phyloP scores from a whole-genome alignment of 64 coral and sea anemone genomes.

The Actinia tenebrosa region DNA sequence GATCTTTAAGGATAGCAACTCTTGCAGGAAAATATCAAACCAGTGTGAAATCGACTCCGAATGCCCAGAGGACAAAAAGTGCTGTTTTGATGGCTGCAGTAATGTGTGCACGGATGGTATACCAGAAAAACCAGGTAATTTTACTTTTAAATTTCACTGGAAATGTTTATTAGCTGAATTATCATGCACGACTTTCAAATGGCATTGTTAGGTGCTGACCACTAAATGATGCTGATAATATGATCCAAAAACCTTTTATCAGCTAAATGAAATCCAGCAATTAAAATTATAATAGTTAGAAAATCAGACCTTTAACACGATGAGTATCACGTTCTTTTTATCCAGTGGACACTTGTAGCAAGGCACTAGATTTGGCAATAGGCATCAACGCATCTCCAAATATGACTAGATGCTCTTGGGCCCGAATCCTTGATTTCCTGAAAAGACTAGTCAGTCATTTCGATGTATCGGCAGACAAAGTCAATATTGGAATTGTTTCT shows the following conservation, averaged over 20 bases:
- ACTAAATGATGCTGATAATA: too few relatives aligned
- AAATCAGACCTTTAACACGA: not conserved
- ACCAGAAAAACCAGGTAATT: not conserved
- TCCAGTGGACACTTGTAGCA: slow-evolving; percentile 4
- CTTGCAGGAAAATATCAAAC: not conserved
- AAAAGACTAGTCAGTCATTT: not conserved
- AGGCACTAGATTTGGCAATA: slow-evolving; percentile 12
- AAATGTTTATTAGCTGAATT: too few relatives aligned
- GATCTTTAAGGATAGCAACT: not conserved
- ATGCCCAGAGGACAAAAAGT: slow-evolving; percentile 47
- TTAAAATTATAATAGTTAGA: too few relatives aligned
- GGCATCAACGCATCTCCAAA: not conserved
- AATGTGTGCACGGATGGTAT: slow-evolving; percentile 28
- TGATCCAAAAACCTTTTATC: too few relatives aligned
- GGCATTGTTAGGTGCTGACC: too few relatives aligned
- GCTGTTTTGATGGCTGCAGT: slow-evolving; percentile 72
- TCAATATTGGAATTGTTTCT: slow-evolving; percentile 23
- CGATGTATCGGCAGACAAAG: slow-evolving; percentile 1
- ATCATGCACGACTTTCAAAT: too few relatives aligned
- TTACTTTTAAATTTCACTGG: too few relatives aligned
- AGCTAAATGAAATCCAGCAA: too few relatives aligned
- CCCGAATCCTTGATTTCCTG: slow-evolving; percentile 6
- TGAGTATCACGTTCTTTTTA: not conserved
- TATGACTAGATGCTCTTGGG: slow-evolving; percentile 18
- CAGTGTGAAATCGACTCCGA: slow-evolving; percentile 38